phyloP scores from a whole-genome alignment of 2,888 invertebrate species.

The Adineta ricciae region DNA sequence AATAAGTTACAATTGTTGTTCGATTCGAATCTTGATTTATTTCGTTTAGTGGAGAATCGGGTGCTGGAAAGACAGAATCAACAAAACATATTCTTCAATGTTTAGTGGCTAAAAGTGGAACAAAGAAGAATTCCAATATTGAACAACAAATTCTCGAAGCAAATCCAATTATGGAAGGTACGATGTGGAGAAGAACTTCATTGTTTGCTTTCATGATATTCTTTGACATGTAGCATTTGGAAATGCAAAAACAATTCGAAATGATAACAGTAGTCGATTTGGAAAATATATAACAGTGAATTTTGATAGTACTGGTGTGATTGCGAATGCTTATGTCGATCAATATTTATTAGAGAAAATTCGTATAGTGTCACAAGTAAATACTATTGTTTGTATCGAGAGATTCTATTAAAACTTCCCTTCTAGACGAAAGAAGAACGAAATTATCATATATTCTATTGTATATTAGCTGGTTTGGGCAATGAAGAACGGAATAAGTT shows the following conservation, averaged over 20 bases:
- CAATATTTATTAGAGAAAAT: conserved; percentile 96
- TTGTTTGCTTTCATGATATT: too few relatives aligned
- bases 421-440: conserved; percentile 65
- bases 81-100: conserved; percentile 96
- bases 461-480: conserved; percentile 83
- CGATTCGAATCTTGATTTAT: too few relatives aligned
- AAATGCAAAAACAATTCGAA: conserved; percentile 94
- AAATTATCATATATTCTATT: conserved; percentile 90
- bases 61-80: conserved; percentile 96
- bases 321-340: conserved; percentile 96
- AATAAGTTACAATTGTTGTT: too few relatives aligned
- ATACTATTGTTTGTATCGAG: not conserved
- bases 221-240: conserved; percentile 70
- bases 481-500: conserved; percentile 79
- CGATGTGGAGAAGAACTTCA: not conserved
- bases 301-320: conserved; percentile 82
- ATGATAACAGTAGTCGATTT: conserved; percentile 96
- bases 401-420: not conserved
- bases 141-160: conserved; percentile 98
- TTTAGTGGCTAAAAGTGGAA: conserved; percentile 91
- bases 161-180: conserved; percentile 75
- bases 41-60: conserved; percentile 75
- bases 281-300: conserved; percentile 99
- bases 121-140: conserved; percentile 82
- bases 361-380: conserved; percentile 74